Conservation (phyloP, 2,113 vertebrate species). For the Phoxinus phoxinus region DNA sequence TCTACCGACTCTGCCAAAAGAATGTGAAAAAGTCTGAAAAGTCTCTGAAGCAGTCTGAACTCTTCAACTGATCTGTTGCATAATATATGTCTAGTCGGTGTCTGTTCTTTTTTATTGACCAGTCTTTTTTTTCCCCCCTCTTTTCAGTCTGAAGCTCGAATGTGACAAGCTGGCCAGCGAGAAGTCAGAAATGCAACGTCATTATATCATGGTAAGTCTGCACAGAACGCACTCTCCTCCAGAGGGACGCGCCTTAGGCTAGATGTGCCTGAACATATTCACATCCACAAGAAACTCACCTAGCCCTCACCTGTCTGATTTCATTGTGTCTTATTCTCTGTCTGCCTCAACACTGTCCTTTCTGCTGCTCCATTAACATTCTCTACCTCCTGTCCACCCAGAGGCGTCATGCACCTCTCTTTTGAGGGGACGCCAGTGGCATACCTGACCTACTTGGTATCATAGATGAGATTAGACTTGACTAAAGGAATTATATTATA, state of each 20-base stretch:
- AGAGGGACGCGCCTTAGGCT: constrained; percentile 7
- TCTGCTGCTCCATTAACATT: background rate
- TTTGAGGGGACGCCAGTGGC: background rate
- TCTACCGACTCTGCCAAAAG: background rate
- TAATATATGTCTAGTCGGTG: constrained; percentile 1
- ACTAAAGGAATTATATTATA: background rate
- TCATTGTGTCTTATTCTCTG: constrained; percentile 3
- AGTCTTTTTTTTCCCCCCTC: constrained; percentile 28
- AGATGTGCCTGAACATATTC: background rate
- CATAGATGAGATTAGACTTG: background rate
- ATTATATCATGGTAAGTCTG: constrained; percentile 94
- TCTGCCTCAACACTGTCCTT: background rate
- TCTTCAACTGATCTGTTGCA: background rate
- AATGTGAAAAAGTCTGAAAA: background rate
- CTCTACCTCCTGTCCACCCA: background rate
- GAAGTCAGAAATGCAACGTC: constrained; percentile 99
- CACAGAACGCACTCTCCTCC: constrained; percentile 1
- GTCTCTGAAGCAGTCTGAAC: background rate
- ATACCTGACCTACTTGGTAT: background rate
- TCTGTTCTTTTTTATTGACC: background rate
- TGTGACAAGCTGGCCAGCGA: constrained; percentile 98
- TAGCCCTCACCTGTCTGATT: constrained; percentile 14
- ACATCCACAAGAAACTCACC: background rate
- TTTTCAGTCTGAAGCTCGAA: constrained; percentile 91
- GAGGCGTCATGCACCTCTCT: background rate